Evolutionary conservation across 1,140 invertebrate species (phyloP).

Genomic region (Papilio dardanus): DNA sequence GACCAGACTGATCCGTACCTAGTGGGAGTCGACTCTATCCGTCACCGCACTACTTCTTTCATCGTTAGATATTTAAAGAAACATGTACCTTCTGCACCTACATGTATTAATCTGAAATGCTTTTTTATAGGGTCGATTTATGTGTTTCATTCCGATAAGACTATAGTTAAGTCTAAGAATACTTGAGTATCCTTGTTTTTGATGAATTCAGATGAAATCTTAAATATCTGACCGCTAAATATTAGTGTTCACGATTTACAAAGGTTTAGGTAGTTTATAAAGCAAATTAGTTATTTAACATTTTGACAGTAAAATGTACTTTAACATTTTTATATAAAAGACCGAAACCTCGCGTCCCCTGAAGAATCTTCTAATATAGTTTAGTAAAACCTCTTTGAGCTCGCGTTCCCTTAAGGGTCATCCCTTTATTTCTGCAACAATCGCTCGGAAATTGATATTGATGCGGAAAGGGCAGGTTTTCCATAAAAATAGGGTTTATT

Average conservation of each 20-base stretch:
- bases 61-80: slow-evolving; percentile 22
- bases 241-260: too few species aligned
- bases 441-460: slow-evolving; percentile 81
- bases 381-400: slow-evolving; percentile 65
- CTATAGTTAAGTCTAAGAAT: too few species aligned
- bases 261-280: too few species aligned
- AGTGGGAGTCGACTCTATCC: slow-evolving; percentile 47
- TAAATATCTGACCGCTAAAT: too few species aligned
- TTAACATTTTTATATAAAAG: slow-evolving; percentile 48
- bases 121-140: neutral
- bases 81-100: neutral
- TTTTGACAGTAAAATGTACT: too few species aligned
- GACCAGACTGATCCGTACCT: slow-evolving; percentile 42
- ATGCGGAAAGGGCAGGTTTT: slow-evolving; percentile 80
- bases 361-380: slow-evolving; percentile 76
- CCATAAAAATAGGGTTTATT: slow-evolving; percentile 83
- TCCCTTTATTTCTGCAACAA: slow-evolving; percentile 82
- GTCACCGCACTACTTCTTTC: slow-evolving; percentile 23
- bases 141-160: too few species aligned
- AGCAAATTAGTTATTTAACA: too few species aligned
- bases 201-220: too few species aligned
- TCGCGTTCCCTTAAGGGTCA: slow-evolving; percentile 77
- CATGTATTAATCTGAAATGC: neutral
- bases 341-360: slow-evolving; percentile 44
- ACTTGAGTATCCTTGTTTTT: too few species aligned